These are phyloP conservation scores for Gambusia holbrooki DNA, from an alignment of 2,113 vertebrate genomes.

Conservation along the genomic window DNA sequence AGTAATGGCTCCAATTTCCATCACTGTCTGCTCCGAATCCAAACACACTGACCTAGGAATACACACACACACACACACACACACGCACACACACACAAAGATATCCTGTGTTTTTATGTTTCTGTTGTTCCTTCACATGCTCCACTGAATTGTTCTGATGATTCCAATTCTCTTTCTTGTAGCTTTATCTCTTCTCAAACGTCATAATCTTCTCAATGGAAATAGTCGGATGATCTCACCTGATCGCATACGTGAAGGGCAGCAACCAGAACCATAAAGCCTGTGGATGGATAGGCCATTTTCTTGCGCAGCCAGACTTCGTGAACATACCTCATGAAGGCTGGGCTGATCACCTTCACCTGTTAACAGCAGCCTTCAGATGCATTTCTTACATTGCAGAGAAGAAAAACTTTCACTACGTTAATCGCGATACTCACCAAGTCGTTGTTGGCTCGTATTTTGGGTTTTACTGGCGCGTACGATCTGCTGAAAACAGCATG, in stretches of 20 bases:
- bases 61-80: not conserved
- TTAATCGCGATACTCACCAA: conserved; percentile 45
- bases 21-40: conserved; percentile 53
- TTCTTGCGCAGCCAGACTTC: conserved; percentile 14
- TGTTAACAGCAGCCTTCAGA: conserved; percentile 8
- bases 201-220: too few species aligned
- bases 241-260: conserved; percentile 58
- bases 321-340: conserved; percentile 59
- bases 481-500: conserved; percentile 16
- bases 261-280: conserved; percentile 47
- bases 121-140: too few species aligned
- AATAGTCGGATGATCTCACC: conserved; percentile 7
- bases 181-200: too few species aligned
- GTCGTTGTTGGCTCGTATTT: conserved; percentile 36
- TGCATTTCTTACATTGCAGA: not conserved
- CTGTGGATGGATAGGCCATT: conserved; percentile 44
- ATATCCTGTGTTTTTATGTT: too few species aligned
- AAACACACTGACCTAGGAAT: conserved; percentile 33
- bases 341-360: conserved; percentile 58
- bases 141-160: too few species aligned
- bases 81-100: too few species aligned
- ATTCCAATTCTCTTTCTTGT: too few species aligned
- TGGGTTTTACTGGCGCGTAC: conserved; percentile 3
- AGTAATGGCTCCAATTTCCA: conserved; percentile 66
- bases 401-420: not conserved